Conservation (phyloP, 2,113 vertebrate genomes). For the Lepus timidus region DNA sequence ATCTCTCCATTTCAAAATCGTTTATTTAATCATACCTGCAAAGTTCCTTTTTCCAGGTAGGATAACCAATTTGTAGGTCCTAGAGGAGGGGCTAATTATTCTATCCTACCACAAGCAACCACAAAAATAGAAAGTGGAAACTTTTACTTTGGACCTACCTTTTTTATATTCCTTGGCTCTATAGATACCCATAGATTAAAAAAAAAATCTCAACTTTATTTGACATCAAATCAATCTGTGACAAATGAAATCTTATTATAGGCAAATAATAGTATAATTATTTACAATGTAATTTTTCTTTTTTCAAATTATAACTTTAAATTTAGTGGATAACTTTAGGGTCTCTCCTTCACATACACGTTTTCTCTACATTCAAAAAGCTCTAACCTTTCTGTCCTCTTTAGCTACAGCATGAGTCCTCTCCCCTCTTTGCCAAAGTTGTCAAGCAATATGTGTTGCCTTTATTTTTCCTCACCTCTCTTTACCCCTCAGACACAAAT, state of each 20-base stretch:
- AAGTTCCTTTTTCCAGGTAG: slow-evolving; percentile 1
- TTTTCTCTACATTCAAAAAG: neutral
- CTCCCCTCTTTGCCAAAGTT: neutral
- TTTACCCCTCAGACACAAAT: neutral
- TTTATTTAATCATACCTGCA: neutral
- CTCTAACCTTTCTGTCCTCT: neutral
- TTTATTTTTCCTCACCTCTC: neutral
- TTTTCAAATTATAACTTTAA: slow-evolving; percentile 23
- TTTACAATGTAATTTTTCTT: slow-evolving; percentile 2
- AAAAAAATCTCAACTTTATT: neutral
- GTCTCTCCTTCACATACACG: neutral
- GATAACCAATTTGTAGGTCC: neutral
- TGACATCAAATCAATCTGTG: neutral
- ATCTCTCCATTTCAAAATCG: neutral
- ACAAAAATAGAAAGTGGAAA: neutral
- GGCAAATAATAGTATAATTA: neutral
- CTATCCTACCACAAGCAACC: neutral
- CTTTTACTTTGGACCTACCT: neutral
- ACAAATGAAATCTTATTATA: slow-evolving; percentile 50
- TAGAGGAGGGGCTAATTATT: neutral
- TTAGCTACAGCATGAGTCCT: neutral
- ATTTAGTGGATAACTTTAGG: neutral
- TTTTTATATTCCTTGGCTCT: neutral
- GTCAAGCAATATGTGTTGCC: neutral
- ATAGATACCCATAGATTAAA: neutral